Evolutionary conservation across 2,888 invertebrate species (phyloP), one percentile per base, ranked within the genome.

Genomic region (Melieria omissa): DNA sequence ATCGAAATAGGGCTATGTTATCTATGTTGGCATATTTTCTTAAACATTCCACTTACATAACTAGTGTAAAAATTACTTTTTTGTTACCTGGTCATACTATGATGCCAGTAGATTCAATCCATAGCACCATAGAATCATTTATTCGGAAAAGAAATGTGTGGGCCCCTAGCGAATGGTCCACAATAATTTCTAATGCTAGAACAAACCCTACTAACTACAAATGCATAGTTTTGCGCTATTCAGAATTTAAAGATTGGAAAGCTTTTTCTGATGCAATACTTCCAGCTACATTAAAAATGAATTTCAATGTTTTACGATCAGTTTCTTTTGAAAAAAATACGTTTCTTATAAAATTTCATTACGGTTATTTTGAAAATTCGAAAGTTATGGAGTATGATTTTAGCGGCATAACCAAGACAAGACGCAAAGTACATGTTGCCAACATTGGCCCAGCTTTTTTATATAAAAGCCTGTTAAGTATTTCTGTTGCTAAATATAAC

Each of bases 21-120:
- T 29, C 67, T 10, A 67, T 68, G 64, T 29, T 63, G 5, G 49
- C 58, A 42, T 58, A 58, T 65, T 70, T 70, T 47, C 14, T 64
- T 8, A 64, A 64, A 29, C 29, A 45, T 9, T 64, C 55, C 16
- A 70, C 14, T 46, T 64, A 29, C 44, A 49, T 65, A 10, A 49
- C 65, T 64, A 64, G 68, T 16, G 42, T 72, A 14, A 67, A 72
- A 63, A 72, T 67, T 46, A 72, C 72, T 42, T 72, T 46, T 46
- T 63, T 72, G 46, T 63, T 72, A 47, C 72, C 66, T 41, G 72
- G 62, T 54, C 72, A 72, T 52, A 71, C 65, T 54, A 65, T 71
- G 71, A 71, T 71, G 71, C 66, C 71, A 45, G 71, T 71, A 16
- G 62, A 62, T 49, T 71, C 71, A 12, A 66, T 70, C 49, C 66